Base-by-base conservation (phyloP, 2,797 vertebrate species). In the Chrosomus eos region DNA sequence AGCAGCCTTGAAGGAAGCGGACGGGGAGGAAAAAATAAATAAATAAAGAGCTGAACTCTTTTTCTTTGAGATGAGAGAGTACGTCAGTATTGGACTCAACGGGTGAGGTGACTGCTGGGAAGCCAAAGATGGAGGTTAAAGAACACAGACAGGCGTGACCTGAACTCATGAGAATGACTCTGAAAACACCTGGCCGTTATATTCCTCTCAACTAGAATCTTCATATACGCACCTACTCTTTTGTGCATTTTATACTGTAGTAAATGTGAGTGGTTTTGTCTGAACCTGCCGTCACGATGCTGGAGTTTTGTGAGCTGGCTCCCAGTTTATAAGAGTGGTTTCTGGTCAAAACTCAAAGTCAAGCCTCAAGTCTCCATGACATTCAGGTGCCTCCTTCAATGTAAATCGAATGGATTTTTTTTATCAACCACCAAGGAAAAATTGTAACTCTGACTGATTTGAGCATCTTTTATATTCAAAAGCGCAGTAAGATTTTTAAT, bases 1-100 rank as follows among this genome's bases (percentile, higher is more conserved):
- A 55, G 53, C 7, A 92, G 92, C 91, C 62, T 82, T 67, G 60
- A 83, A 73, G 83, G 78, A 40, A 80, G 53, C 68, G 26, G 53
- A 36, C 10, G 43, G 71, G 43, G 66, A 92, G 92, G 93, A 45
- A 83, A 92, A 90, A 64, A 83, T 43, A 78, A 72, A 67, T 38
- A 73, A 40, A 62, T 14, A 31, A 58, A 88, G 58, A 26, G 11
- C 58, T 28, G 58, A 16, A 89, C 91, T 91, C 92, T 94, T 93
- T 81, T 93, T 93, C 91, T 92, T 80, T 84, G 92, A 92, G 93
- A 91, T 87, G 89, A 88, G 88, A 89, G 88, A 87, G 89, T 92
- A 91, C 91, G 85, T 72, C 28, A 8, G 51, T 74, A 81, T 82
- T 90, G 90, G 91, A 91, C 93, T 90, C 87, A 86, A 88, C 90